These are phyloP conservation scores for Lomographa bimaculata DNA, from an alignment of 2,888 invertebrate species.

Conservation along the genomic window DNA sequence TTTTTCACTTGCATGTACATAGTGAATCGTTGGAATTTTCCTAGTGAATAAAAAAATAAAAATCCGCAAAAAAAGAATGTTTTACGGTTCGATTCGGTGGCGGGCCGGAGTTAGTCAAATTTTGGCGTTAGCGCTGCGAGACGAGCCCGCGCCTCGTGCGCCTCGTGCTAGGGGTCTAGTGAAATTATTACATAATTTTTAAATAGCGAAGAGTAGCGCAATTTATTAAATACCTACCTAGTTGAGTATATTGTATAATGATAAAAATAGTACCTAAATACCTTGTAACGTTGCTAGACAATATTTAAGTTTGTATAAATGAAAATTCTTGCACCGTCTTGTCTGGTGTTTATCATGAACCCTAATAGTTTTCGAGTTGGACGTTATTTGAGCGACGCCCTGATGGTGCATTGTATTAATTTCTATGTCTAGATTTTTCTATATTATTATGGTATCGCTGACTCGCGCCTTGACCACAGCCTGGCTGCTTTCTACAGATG, in stretches of 20 bases:
- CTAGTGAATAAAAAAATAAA: constrained; percentile 58
- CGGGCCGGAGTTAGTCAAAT: constrained; percentile 34
- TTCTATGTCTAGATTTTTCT: constrained; percentile 35
- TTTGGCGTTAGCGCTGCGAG: constrained; percentile 21
- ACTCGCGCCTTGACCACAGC: constrained; percentile 25
- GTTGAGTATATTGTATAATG: constrained; percentile 71
- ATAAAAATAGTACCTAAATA: constrained; percentile 65
- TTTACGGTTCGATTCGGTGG: constrained; percentile 55
- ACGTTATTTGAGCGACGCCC: constrained; percentile 30
- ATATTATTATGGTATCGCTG: constrained; percentile 23
- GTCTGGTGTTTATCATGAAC: constrained; percentile 38
- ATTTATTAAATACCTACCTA: constrained; percentile 68
- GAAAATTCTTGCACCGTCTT: constrained; percentile 65
- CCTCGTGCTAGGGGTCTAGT: constrained; percentile 28
- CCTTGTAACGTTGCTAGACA: constrained; percentile 75
- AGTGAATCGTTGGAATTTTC: constrained; percentile 44
- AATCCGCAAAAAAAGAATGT: constrained; percentile 63
- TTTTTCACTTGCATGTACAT: constrained; percentile 67
- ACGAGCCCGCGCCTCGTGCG: constrained; percentile 31
- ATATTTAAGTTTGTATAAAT: constrained; percentile 65
- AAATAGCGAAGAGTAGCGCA: constrained; percentile 76
- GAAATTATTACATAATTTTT: constrained; percentile 59
- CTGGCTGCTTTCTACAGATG: constrained; percentile 12
- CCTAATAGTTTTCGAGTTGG: constrained; percentile 27
- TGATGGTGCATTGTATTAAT: constrained; percentile 34